Base-by-base conservation (phyloP, 2,113 vertebrate species). In the Cinclus cinclus region DNA sequence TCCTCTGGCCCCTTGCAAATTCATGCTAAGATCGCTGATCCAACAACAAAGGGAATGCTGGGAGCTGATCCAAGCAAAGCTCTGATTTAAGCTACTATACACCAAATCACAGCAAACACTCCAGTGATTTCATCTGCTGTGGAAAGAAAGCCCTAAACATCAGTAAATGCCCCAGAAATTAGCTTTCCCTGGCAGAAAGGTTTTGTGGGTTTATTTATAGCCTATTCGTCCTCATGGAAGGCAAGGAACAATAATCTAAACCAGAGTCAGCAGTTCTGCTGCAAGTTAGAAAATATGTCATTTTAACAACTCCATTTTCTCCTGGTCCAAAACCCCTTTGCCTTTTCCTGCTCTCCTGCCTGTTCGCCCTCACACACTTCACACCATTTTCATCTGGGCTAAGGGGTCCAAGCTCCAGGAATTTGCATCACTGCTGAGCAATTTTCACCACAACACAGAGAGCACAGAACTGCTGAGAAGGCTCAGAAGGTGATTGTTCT, bases 131-230 rank as follows among this genome's bases (percentile, higher is more conserved):
- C 22, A 88, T 83, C 79, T 76, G 63, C 63, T 27, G 3, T 37
- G 42, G 84, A 89, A 76, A 95, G 56, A 79, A 82, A 79, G 53
- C 37, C 58, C 23, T 65, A 65, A 90, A 46, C 28, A 39, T 25
- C 53, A 41, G 12, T 59, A 92, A 83, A 80, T 50, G 30, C 71
- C 83, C 28, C 39, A 88, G 47, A 71, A 64, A 47, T 74, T 83
- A 78, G 15, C 50, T 46, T 81, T 86, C 52, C 8, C 55, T 62
- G 42, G 73, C 50, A 76, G 46, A 9, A 53, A 65, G 55, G 58
- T 74, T 87, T 65, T 80, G 62, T 69, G 58, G 27, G 25, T 73
- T 94, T 90, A 83, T 88, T 92, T 93, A 69, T 87, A 90, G 53
- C 37, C 42, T 69, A 11, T 67, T 74, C 81, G 42, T 15, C 20